Percentiles rank a stretch among this genome's conserved stretches.
These are phyloP conservation scores for Agyllia agylla DNA, from an alignment of 2,888 invertebrate species.

Conservation along the genomic window DNA sequence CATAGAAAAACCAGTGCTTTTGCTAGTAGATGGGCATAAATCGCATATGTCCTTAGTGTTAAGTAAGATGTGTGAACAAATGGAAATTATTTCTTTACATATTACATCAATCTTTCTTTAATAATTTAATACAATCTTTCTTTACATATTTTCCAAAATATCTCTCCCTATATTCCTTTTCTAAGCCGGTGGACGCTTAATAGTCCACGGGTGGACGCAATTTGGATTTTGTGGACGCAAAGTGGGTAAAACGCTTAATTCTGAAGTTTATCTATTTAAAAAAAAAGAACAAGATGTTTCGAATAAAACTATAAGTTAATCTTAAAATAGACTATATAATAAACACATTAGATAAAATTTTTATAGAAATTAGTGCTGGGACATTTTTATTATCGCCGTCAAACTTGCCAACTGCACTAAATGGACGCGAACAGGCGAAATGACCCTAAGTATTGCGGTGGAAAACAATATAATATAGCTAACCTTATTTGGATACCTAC, in stretches of 20 bases:
- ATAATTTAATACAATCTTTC: not conserved
- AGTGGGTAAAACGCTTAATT: not conserved
- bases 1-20: too few species aligned
- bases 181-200: slow-evolving; percentile 4
- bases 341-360: slow-evolving; percentile 66
- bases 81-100: too few species aligned
- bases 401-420: slow-evolving; percentile 53
- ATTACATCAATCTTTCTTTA: too few species aligned
- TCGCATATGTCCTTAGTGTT: too few species aligned
- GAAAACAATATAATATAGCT: too few species aligned
- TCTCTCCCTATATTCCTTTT: not conserved
- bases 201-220: not conserved
- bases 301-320: not conserved
- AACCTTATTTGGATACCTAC: too few species aligned
- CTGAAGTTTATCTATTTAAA: not conserved
- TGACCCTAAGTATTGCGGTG: not conserved
- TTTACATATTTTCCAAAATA: not conserved
- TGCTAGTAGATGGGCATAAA: too few species aligned
- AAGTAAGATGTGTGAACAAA: too few species aligned
- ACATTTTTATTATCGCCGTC: slow-evolving; percentile 58
- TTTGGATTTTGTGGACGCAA: not conserved
- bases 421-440: not conserved
- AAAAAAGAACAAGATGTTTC: not conserved
- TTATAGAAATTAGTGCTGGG: slow-evolving; percentile 18
- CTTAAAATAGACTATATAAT: slow-evolving; percentile 37